Evolutionary conservation across 2,113 vertebrate species (phyloP), one percentile per base, ranked within the genome.

Genomic region (Platysteira castanea): DNA sequence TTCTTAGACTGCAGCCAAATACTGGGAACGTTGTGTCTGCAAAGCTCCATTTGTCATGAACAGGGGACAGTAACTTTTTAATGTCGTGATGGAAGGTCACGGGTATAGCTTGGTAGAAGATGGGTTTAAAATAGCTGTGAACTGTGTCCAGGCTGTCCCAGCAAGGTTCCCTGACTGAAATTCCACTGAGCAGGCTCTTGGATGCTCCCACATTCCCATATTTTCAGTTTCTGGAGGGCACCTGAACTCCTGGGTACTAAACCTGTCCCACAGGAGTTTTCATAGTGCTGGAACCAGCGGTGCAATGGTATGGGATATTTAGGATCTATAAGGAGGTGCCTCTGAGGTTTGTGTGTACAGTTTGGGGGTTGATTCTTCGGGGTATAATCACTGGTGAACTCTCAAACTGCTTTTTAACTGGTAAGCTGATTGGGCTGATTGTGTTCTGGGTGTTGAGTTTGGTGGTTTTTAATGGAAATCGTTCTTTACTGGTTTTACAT

Each of bases 131-230:
- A 26, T 7, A 63, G 15, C n/a, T 80, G 52, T 44, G 46, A 63
- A 46, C 31, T 50, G 61, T 49, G 63, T 27, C 41, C 70, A 33
- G 70, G 10, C 63, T 65, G 31, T 15, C 37, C 61, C 33, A 2
- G 44, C 16, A 22, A 30, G 9, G n/a, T 18, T 54, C 56, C n/a
- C 61, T 35, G 52, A 3, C 42, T 33, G 63, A 26, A 73, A 33
- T 52, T 24, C 64, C 28, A 9, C 41, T 10, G 26, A 27, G 67
- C 77, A 53, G 47, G 28, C 39, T 50, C 59, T 24, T 44, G 73
- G 26, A 12, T 33, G 35, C 67, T 50, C 33, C 49, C 24, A 9
- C 0, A 0, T 44, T 39, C 39, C 39, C 8, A 3, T 9, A 3
- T 30, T 24, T 39, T 53, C 37, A 47, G 46, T 10, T 46, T 64